These are phyloP conservation scores for Criorhina ranunculi DNA, from an alignment of 2,888 invertebrate species.

Conservation along the genomic window DNA sequence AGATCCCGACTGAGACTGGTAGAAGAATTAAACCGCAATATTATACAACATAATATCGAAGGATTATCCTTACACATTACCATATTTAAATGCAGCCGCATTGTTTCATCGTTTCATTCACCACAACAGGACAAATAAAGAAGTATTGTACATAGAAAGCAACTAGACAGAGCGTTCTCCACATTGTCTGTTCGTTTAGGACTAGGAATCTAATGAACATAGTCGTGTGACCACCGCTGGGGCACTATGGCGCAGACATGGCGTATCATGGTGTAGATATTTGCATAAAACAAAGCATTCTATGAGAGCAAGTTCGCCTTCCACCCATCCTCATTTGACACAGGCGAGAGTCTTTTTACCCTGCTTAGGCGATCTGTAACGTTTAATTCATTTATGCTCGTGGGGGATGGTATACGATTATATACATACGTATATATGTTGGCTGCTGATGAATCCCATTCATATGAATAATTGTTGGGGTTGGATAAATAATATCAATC, in stretches of 20 bases:
- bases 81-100: constrained; percentile 62
- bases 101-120: not conserved
- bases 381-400: constrained; percentile 1
- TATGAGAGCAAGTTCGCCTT: not conserved
- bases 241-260: not conserved
- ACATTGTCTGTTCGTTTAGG: constrained; percentile 28
- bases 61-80: constrained; percentile 57
- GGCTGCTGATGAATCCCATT: constrained; percentile 13
- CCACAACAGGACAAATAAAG: not conserved
- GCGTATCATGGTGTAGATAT: constrained; percentile 3
- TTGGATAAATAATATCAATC: constrained; percentile 26
- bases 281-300: constrained; percentile 17
- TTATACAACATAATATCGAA: constrained; percentile 43
- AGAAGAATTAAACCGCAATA: constrained; percentile 26
- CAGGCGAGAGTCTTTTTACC: not conserved
- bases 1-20: not conserved
- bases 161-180: constrained; percentile 9
- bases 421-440: too few species aligned
- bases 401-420: not conserved
- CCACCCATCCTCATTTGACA: not conserved
- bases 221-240: not conserved
- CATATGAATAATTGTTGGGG: constrained; percentile 21
- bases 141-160: constrained; percentile 3
- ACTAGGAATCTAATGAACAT: constrained; percentile 37
- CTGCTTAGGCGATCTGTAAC: constrained; percentile 9